Conservation (phyloP, 2,888 invertebrate species). For the Sinhomidia bicolor region DNA sequence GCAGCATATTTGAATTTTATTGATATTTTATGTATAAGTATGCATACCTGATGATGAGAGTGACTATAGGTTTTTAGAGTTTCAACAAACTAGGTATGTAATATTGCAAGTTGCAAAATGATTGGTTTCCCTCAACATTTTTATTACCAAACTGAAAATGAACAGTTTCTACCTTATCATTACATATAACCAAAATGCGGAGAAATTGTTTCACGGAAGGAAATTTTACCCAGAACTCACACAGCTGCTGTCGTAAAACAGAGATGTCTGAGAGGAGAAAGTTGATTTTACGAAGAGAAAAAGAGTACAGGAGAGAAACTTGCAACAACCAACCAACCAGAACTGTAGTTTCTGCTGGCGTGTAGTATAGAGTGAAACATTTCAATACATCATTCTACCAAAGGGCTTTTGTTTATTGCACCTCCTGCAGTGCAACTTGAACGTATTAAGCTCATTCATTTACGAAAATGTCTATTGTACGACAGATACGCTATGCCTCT, state of each 20-base stretch:
- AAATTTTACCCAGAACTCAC: not conserved
- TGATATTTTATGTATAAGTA: not conserved
- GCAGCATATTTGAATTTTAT: not conserved
- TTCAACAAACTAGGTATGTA: too few relatives aligned
- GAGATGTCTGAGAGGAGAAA: not conserved
- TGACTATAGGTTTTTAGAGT: not conserved
- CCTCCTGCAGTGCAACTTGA: not conserved
- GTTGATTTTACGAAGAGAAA: not conserved
- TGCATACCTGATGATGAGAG: not conserved
- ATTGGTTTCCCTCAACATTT: not conserved
- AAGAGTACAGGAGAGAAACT: not conserved
- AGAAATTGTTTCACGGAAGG: not conserved
- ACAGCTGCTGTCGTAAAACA: not conserved
- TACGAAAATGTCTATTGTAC: too few relatives aligned
- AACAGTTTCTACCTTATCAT: not conserved
- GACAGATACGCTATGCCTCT: not conserved
- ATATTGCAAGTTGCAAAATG: not conserved
- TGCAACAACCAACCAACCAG: not conserved
- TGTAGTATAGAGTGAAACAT: not conserved
- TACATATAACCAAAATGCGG: too few relatives aligned
- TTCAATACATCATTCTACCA: conserved; percentile 1
- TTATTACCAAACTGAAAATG: conserved; percentile 33
- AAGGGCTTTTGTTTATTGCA: not conserved
- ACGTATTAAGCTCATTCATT: conserved; percentile 6
- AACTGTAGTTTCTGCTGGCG: not conserved